A percentile compares a stretch with the other conserved stretches of the same genome.
These are phyloP conservation scores for Anthoptus insignis DNA, from an alignment of 2,888 invertebrate genomes.

Conservation along the genomic window DNA sequence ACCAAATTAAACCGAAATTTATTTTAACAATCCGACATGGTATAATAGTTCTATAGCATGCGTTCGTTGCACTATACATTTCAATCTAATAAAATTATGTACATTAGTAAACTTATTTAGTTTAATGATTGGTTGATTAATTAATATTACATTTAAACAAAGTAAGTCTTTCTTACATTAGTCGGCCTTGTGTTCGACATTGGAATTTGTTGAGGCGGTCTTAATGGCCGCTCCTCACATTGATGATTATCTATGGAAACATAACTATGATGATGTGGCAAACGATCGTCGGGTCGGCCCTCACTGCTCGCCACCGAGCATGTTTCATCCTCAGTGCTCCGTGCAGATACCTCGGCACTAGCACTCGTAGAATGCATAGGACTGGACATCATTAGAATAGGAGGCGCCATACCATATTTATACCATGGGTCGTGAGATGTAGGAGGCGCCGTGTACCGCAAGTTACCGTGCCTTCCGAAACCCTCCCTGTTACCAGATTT, in stretches of 20 bases:
- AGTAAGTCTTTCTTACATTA: conserved; percentile 83
- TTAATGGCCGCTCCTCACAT: conserved; percentile 81
- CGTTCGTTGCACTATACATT: conserved; percentile 15
- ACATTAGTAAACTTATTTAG: conserved; percentile 54
- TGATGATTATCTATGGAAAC: conserved; percentile 85
- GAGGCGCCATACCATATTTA: conserved; percentile 83
- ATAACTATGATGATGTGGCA: conserved; percentile 87
- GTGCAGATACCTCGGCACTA: conserved; percentile 88
- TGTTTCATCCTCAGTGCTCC: conserved; percentile 88
- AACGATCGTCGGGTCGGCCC: conserved; percentile 82
- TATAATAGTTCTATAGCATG: conserved; percentile 41
- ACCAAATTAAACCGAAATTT: conserved; percentile 48
- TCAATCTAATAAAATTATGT: conserved; percentile 35
- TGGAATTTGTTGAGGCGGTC: conserved; percentile 81
- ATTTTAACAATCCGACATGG: conserved; percentile 39
- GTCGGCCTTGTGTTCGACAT: conserved; percentile 78
- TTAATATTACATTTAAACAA: conserved; percentile 66
- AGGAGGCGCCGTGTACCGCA: conserved; percentile 84
- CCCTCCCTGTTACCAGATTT: conserved; percentile 81
- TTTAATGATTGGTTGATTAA: conserved; percentile 28
- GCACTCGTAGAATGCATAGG: conserved; percentile 88
- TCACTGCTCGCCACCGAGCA: conserved; percentile 87
- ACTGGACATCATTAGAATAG: conserved; percentile 87
- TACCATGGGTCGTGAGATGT: conserved; percentile 85
- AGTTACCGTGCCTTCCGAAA: conserved; percentile 81